A percentile compares a stretch with the other conserved stretches of the same genome.
phyloP scores from a whole-genome alignment of 2,888 invertebrate species.

The Chrysotoxum bicinctum region DNA sequence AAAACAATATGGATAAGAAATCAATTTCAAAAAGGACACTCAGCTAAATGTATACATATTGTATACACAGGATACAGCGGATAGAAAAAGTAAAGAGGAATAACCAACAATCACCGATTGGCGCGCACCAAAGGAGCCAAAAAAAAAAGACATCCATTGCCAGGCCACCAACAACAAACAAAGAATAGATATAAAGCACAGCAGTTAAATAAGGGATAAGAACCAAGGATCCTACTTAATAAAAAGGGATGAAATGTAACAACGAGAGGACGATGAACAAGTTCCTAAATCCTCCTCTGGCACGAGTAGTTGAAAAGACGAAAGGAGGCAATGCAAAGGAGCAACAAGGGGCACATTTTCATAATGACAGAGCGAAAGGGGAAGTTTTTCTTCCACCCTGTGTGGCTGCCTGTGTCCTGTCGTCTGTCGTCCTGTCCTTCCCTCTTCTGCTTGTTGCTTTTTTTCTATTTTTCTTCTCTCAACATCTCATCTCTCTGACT shows the following conservation, averaged over 20 bases:
- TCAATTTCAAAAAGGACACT: constrained; percentile 54
- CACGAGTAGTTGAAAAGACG: constrained; percentile 6
- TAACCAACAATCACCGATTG: constrained; percentile 68
- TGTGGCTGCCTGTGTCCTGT: background rate
- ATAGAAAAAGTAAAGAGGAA: constrained; percentile 42
- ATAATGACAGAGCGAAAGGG: constrained; percentile 67
- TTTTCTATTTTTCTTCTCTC: constrained; percentile 33
- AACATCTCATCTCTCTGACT: constrained; percentile 25
- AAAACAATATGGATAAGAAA: constrained; percentile 40
- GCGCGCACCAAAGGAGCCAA: constrained; percentile 61
- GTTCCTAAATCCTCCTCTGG: constrained; percentile 40
- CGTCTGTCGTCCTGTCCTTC: constrained; percentile 20
- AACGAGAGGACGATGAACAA: constrained; percentile 52
- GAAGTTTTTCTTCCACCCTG: constrained; percentile 45
- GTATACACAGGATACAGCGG: constrained; percentile 56
- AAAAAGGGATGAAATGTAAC: constrained; percentile 65
- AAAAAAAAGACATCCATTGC: constrained; percentile 10
- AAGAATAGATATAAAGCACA: constrained; percentile 57
- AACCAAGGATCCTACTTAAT: constrained; percentile 69
- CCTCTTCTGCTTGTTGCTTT: constrained; percentile 65
- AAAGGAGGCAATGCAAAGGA: constrained; percentile 49
- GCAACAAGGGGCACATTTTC: constrained; percentile 71
- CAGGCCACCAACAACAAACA: constrained; percentile 47
- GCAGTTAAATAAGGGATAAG: constrained; percentile 62
- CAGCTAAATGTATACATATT: constrained; percentile 15